A percentile compares a stretch with the other conserved stretches of the same genome.
Evolutionary conservation across 2,113 vertebrate genomes (phyloP).

Genomic region (Ceyx margarethae): DNA sequence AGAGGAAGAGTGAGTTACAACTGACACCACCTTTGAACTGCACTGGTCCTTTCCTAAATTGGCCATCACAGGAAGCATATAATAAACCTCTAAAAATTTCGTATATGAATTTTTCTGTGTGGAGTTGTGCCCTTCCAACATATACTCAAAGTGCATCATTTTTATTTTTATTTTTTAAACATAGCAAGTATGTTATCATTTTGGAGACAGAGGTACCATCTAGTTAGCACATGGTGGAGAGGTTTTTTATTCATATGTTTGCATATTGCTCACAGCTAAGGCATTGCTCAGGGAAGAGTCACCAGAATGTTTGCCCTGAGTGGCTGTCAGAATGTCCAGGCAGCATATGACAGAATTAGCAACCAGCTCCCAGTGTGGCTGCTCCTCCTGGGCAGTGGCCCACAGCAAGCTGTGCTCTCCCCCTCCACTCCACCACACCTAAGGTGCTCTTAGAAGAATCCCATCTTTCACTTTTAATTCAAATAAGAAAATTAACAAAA

Average conservation of each 20-base stretch:
- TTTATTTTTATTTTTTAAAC: background rate
- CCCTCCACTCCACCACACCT: background rate
- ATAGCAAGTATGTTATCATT: background rate
- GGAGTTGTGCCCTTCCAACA: background rate
- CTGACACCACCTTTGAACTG: background rate
- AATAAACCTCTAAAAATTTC: background rate
- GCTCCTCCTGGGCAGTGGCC: background rate
- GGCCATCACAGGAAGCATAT: background rate
- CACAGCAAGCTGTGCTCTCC: background rate
- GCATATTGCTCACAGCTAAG: background rate
- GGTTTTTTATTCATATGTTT: background rate
- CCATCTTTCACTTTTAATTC: background rate
- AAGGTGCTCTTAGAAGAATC: background rate
- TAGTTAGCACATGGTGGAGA: background rate
- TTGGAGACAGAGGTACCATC: background rate
- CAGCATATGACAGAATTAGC: background rate
- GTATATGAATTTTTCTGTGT: background rate
- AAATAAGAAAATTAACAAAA: background rate
- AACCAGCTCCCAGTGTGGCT: slow-evolving; percentile 16
- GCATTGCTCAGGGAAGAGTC: background rate
- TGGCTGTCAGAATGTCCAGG: slow-evolving; percentile 7
- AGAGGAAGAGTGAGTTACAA: background rate
- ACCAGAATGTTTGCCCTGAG: background rate
- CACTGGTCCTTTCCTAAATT: background rate
- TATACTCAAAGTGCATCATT: background rate